Evolutionary conservation across 2,888 invertebrate species (phyloP), one percentile per base, ranked within the genome.

Genomic region (Strigamia crassipes): DNA sequence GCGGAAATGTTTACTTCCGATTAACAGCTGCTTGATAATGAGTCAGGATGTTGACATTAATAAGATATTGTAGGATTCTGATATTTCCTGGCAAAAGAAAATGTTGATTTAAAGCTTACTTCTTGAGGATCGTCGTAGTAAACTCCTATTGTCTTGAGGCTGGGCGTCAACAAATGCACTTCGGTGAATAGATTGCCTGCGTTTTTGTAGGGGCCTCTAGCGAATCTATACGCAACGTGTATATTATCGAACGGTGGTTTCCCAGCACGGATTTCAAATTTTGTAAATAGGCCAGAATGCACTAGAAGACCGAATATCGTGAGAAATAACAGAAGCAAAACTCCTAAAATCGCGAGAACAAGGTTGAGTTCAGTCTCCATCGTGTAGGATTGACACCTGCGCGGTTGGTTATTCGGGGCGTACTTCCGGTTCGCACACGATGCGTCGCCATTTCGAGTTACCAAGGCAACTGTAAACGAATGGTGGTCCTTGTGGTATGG

Each of bases 111-210:
- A 18, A 23, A 12, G 23, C 84, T 83, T 85, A 89, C 89, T 87
- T 86, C 85, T 79, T 87, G 85, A 0, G 89, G 89, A 83, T 89
- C 87, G 83, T 89, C 89, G 83, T 89, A 89, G 84, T 88, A 89
- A 8, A 89, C 85, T 4, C 89, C 89, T 79, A 89, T 84, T 21
- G 86, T 85, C 82, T 86, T 86, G 80, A 86, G 84, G 51, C 86
- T 84, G 0, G 89, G 89, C 3, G 86, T 86, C 34, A 88, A 83
- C n/a, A 85, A 85, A 51, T 86, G 85, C 1, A 87, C 86, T 85
- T 89, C 88, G 1, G 87, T 87, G 84, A 89, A 89, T 13, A 88
- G 83, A 3, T 85, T 84, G 6, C 89, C 88, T 78, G 86, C 85
- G 80, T 88, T 86, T 82, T 86, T 87, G 86, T 89, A 89, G 0